These are phyloP conservation scores for Ichneumon xanthorius DNA, from an alignment of 2,888 invertebrate species.

Conservation along the genomic window DNA sequence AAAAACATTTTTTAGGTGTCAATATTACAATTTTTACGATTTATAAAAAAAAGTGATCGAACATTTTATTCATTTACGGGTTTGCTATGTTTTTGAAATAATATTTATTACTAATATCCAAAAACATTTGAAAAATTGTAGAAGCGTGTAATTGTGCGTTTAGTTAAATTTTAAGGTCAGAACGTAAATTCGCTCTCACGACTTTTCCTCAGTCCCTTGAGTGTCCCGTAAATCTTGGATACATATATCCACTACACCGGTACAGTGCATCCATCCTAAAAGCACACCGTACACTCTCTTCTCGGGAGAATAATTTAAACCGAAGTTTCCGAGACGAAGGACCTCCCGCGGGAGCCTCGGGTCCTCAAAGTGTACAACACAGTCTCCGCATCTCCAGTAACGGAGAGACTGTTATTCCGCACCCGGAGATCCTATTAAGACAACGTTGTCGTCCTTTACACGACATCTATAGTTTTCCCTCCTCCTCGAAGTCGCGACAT, in stretches of 20 bases:
- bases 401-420: neutral
- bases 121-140: neutral
- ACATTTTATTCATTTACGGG: too few species aligned
- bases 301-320: neutral
- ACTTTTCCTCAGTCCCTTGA: neutral
- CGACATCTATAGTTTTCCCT: neutral
- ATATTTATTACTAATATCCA: too few species aligned
- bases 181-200: neutral
- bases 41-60: too few species aligned
- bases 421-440: neutral
- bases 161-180: neutral
- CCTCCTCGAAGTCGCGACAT: neutral
- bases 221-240: neutral
- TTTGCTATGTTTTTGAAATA: too few species aligned
- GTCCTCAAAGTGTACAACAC: neutral
- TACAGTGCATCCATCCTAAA: neutral
- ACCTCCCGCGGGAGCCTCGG: neutral
- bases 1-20: too few species aligned
- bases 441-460: neutral
- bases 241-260: neutral
- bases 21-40: too few species aligned
- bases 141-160: neutral
- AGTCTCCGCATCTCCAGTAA: neutral
- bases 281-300: neutral
- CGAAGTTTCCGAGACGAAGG: constrained; percentile 5